Conservation (phyloP, 2,113 vertebrate genomes). For the Synodontis membranacea region DNA sequence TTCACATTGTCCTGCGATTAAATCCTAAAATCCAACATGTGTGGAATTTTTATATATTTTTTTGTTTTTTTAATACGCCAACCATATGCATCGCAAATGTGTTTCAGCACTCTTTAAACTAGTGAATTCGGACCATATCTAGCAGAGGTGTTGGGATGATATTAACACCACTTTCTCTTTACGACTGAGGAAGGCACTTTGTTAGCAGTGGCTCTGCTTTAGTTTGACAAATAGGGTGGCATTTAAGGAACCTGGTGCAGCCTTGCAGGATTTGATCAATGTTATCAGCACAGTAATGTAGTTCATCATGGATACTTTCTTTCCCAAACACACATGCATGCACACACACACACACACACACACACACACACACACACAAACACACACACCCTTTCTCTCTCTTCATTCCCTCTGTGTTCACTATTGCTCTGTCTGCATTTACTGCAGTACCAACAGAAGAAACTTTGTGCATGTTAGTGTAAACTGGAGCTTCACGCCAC, state of each 20-base stretch:
- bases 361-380: not conserved
- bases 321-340: not conserved
- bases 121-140: slow-evolving; percentile 28
- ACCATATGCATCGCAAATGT: not conserved
- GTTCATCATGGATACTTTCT: slow-evolving; percentile 22
- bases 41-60: not conserved
- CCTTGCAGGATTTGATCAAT: slow-evolving; percentile 44
- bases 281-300: slow-evolving; percentile 33
- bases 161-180: slow-evolving; percentile 11
- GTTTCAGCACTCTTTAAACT: not conserved
- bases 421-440: slow-evolving; percentile 1
- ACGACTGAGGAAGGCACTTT: slow-evolving; percentile 36
- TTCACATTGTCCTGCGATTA: not conserved
- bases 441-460: not conserved
- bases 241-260: slow-evolving; percentile 41
- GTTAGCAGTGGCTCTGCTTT: slow-evolving; percentile 24
- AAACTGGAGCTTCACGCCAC: not conserved
- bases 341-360: not conserved
- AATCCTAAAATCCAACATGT: not conserved
- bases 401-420: not conserved
- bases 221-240: slow-evolving; percentile 47
- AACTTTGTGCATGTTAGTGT: not conserved
- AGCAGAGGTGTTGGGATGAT: slow-evolving; percentile 7
- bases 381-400: not conserved
- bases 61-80: too few relatives aligned